Evolutionary conservation across 2,888 invertebrate species (phyloP).

Genomic region (Drosophila yooni): DNA sequence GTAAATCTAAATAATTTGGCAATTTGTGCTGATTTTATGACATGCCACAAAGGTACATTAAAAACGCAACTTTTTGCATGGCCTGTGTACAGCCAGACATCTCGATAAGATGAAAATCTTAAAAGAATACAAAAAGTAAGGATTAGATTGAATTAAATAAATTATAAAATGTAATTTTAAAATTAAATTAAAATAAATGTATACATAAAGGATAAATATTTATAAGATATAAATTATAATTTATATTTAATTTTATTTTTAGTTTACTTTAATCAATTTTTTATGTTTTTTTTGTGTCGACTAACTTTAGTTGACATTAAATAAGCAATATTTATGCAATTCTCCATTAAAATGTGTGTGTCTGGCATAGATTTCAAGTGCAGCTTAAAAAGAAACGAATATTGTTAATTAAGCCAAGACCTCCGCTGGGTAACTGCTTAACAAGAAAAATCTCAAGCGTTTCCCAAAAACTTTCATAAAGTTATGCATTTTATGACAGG

Average conservation of each 20-base stretch:
- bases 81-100: constrained; percentile 12
- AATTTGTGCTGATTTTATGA: constrained; percentile 80
- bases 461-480: constrained; percentile 45
- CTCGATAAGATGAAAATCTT: constrained; percentile 53
- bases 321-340: constrained; percentile 8
- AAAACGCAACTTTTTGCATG: constrained; percentile 36
- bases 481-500: constrained; percentile 65
- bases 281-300: neutral
- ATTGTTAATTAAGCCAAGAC: constrained; percentile 49
- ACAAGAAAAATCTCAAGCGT: constrained; percentile 39
- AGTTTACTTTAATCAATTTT: neutral
- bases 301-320: neutral
- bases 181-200: neutral
- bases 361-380: constrained; percentile 21
- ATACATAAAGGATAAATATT: neutral
- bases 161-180: neutral
- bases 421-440: constrained; percentile 6
- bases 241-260: neutral
- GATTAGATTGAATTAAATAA: neutral
- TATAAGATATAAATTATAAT: neutral
- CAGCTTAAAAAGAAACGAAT: constrained; percentile 19
- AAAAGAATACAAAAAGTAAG: neutral
- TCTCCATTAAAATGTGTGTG: constrained; percentile 2
- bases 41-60: constrained; percentile 73
- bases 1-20: constrained; percentile 81